Conservation (phyloP, 30 jellyfish, hydroid and myxozoan species). For the Pelagia noctiluca region DNA sequence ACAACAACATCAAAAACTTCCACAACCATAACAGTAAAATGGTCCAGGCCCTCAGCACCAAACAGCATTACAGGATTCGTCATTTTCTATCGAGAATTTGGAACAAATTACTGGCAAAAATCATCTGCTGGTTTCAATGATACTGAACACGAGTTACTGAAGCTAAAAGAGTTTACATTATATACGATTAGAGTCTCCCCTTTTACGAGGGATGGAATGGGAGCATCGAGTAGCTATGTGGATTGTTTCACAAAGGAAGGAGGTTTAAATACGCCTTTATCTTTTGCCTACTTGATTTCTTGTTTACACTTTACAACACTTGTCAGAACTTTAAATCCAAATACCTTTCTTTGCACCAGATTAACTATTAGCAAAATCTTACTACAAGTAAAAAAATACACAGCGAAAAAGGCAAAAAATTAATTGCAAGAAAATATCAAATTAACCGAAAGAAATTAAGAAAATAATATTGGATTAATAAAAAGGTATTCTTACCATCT, state of each 20-base stretch:
- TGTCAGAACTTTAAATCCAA: too few relatives aligned
- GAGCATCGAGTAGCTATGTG: slow-evolving; percentile 6
- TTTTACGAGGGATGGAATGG: slow-evolving; percentile 21
- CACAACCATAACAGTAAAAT: background rate
- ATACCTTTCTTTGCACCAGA: too few relatives aligned
- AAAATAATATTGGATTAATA: too few relatives aligned
- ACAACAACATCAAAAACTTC: background rate
- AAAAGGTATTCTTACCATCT: too few relatives aligned
- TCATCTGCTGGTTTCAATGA: background rate
- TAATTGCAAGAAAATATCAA: too few relatives aligned
- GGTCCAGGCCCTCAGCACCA: background rate
- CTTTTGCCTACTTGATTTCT: too few relatives aligned
- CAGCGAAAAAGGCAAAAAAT: too few relatives aligned
- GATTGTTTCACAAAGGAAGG: slow-evolving; percentile 42
- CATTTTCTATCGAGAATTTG: slow-evolving; percentile 20
- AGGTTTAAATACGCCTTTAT: too few relatives aligned
- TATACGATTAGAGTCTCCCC: slow-evolving; percentile 44
- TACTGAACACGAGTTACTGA: background rate
- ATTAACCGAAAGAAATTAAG: too few relatives aligned
- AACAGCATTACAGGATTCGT: background rate
- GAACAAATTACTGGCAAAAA: slow-evolving; percentile 16
- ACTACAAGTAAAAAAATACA: too few relatives aligned
- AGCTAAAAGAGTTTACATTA: slow-evolving; percentile 28
- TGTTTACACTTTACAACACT: too few relatives aligned
- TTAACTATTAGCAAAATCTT: too few relatives aligned